Base-by-base conservation (phyloP, 2,888 invertebrate species). In the Eristalis intricaria region DNA sequence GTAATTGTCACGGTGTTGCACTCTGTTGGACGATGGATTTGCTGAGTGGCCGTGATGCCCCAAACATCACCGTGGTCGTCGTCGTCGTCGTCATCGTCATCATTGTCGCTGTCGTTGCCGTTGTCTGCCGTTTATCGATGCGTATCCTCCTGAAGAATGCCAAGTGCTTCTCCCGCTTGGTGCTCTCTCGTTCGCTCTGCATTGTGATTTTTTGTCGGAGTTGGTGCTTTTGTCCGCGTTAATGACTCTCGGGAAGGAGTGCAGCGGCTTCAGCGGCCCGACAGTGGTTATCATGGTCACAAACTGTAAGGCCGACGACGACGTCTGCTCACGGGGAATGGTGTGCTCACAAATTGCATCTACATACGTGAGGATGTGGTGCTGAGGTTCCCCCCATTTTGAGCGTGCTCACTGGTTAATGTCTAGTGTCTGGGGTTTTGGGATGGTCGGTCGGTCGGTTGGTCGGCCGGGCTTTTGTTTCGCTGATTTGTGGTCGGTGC, bases 1-100 rank as follows among this genome's bases (percentile, higher is more conserved):
- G 83, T 73, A 80, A 76, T 84, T 87, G 87, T 87, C 84, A 86
- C 84, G 84, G 84, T 87, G 56, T 79, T 86, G 82, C 82, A 75
- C 78, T 64, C 29, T 32, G 74, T 70, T 82, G 85, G 78, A 78
- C 85, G 85, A 86, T 50, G 73, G 78, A 83, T 83, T 83, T 83
- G 82, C 66, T 43, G 71, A 79, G 83, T 78, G 71, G 10, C 38
- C 77, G 40, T 64, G 69, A 43, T 75, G 56, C 35, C 23, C 23
- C 63, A 64, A 13, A 7, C 50, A 32, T 58, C 40, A 43, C 10
- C 64, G 22, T 58, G 19, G 15, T 38, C 32, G 13, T 60, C 38
- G 23, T 60, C 13, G 66, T 66, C 22, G 11, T 19, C 23, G 23
- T 40, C 66, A 40, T 66, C 38, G 23, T 35, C 61, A 32, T 32